Base-by-base conservation (phyloP, 92 coral and sea anemone genomes). In the Meandrina meandrites region DNA sequence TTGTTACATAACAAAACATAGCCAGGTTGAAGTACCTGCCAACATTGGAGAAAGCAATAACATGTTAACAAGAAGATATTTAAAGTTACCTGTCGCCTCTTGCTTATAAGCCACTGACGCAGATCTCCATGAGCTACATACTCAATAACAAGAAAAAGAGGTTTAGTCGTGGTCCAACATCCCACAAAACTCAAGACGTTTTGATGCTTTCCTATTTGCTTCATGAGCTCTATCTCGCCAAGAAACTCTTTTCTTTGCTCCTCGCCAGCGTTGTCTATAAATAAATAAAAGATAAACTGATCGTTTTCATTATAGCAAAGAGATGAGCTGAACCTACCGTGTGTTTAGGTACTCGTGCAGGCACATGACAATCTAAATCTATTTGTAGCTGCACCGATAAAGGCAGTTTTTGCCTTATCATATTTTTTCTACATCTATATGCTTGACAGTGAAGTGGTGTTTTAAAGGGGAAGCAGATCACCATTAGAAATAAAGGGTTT, bases 81-180 rank as follows among this genome's bases (percentile, higher is more conserved):
- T 24, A 54, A 27, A 13, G 19, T 22, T 80, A 80, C 84, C 73
- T 80, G 72, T 18, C 71, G 37, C 42, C 84, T 80, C 34, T 35
- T 57, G 0, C 84, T 28, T 64, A 31, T 57, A 3, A 80, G 73
- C 84, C 84, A 80, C 5, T 80, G 84, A 58, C 54, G 73, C 73
- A 80, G 34, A 18, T 80, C 84, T 80, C 84, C 84, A 62, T 80
- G 84, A 11, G 84, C 84, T 48, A 80, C 69, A 37, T 80, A 80
- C 74, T 80, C 84, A 54, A 80, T 57, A 16, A 80, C 51, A n/a
- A 80, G 51, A 19, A 58, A 48, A 1, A 80, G 53, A 19, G 84
- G 84, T 80, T 80, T n/a, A 19, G 84, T 34, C 21, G 84, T 60
- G 16, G 84, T 80, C 84, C 84, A 80, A 80, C 84, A 80, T 8